A percentile compares a stretch with the other conserved stretches of the same genome.
Evolutionary conservation across 1,140 invertebrate species (phyloP).

Genomic region (Euura saliciscinereae): DNA sequence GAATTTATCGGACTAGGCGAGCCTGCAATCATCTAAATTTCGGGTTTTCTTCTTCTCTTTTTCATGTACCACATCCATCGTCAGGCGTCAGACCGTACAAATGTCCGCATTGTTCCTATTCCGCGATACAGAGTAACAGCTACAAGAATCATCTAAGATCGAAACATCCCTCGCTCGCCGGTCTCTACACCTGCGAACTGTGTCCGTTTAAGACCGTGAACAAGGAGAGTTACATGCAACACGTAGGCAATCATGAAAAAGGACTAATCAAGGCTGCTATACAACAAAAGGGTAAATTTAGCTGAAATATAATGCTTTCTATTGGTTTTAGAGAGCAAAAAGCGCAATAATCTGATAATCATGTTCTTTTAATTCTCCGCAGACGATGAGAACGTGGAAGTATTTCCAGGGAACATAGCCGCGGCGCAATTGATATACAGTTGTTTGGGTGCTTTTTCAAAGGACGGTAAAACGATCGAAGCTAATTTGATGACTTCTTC

Average conservation of each 20-base stretch:
- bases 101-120: conserved; percentile 73
- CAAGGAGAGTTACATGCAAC: conserved; percentile 62
- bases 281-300: conserved; percentile 40
- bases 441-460: conserved; percentile 58
- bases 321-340: not conserved
- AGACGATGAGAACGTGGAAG: conserved; percentile 49
- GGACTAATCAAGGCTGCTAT: conserved; percentile 51
- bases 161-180: conserved; percentile 66
- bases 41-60: too few species aligned
- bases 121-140: conserved; percentile 71
- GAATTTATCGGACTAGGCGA: too few species aligned
- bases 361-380: not conserved
- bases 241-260: conserved; percentile 64
- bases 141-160: conserved; percentile 71
- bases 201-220: conserved; percentile 69
- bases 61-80: too few species aligned
- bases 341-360: not conserved
- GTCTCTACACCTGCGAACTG: conserved; percentile 63
- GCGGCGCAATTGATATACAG: conserved; percentile 64
- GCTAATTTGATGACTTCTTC: conserved; percentile 57
- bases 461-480: conserved; percentile 50
- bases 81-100: conserved; percentile 66
- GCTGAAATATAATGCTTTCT: conserved; percentile 5
- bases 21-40: too few species aligned
- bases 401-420: conserved; percentile 59